Conservation (phyloP, 2,113 vertebrate genomes). For the Cinclus mexicanus region DNA sequence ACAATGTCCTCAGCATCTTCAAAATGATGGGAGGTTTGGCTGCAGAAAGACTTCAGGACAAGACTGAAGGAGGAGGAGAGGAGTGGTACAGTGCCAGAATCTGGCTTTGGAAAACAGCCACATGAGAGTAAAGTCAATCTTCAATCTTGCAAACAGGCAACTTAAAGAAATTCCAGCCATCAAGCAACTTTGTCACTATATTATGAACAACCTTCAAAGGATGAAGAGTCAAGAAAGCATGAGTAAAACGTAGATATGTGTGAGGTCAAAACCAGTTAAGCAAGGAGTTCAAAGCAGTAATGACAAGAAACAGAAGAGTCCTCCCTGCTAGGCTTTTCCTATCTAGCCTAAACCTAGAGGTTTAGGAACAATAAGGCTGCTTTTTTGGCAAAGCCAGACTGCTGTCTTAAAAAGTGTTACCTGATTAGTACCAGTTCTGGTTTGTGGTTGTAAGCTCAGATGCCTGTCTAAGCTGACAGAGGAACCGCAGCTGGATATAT, state of each 20-base stretch:
- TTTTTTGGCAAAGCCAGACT: neutral
- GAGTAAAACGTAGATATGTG: neutral
- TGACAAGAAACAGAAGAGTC: neutral
- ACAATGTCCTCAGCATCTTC: neutral
- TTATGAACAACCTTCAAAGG: neutral
- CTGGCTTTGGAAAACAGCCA: neutral
- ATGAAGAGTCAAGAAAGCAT: neutral
- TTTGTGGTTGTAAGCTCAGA: neutral
- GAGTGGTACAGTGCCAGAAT: neutral
- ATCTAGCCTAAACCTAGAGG: neutral
- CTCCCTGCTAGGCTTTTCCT: neutral
- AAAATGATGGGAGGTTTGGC: neutral
- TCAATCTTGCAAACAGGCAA: neutral
- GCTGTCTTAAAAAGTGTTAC: neutral
- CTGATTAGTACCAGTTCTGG: neutral
- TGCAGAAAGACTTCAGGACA: neutral
- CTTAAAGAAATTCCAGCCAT: neutral
- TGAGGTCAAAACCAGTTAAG: neutral
- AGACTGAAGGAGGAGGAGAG: neutral
- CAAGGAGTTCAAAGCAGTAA: neutral
- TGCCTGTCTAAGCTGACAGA: neutral
- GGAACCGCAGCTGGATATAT: neutral
- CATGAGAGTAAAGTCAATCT: neutral
- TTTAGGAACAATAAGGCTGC: neutral
- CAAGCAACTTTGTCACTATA: neutral